Percentiles rank a stretch among this genome's conserved stretches.
Evolutionary conservation across 1,140 invertebrate species (phyloP).

Genomic region (Hylaeus volcanicus): DNA sequence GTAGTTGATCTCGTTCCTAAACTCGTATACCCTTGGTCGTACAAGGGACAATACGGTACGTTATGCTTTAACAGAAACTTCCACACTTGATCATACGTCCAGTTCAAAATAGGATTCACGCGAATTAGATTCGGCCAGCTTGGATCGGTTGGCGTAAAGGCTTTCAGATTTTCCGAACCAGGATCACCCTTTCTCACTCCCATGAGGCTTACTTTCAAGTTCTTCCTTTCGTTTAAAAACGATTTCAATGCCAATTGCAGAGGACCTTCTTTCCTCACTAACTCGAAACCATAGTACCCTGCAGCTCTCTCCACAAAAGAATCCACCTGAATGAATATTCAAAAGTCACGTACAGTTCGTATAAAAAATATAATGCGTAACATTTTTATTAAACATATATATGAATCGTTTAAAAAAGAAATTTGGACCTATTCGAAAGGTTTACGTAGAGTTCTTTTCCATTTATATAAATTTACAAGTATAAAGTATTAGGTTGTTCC

Average conservation of each 20-base stretch:
- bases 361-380: background rate
- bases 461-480: too few species aligned
- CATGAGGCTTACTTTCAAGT: constrained; percentile 92
- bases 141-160: constrained; percentile 85
- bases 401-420: too few species aligned
- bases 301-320: constrained; percentile 88
- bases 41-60: constrained; percentile 94
- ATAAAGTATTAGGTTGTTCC: background rate
- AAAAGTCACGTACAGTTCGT: background rate
- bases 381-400: background rate
- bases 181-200: constrained; percentile 94
- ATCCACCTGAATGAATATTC: constrained; percentile 83
- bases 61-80: constrained; percentile 88
- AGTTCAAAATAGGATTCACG: constrained; percentile 93
- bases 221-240: constrained; percentile 83
- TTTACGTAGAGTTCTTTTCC: too few species aligned
- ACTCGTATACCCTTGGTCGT: constrained; percentile 94
- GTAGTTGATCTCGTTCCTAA: constrained; percentile 90
- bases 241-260: constrained; percentile 86
- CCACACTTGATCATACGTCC: constrained; percentile 95
- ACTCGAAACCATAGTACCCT: constrained; percentile 87
- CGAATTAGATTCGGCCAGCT: constrained; percentile 94
- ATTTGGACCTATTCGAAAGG: too few species aligned
- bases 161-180: constrained; percentile 84
- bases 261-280: constrained; percentile 85